Evolutionary conservation across 1,140 invertebrate genomes (phyloP), one percentile per base, ranked within the genome.

Genomic region (Drosophila pallidifrons): DNA sequence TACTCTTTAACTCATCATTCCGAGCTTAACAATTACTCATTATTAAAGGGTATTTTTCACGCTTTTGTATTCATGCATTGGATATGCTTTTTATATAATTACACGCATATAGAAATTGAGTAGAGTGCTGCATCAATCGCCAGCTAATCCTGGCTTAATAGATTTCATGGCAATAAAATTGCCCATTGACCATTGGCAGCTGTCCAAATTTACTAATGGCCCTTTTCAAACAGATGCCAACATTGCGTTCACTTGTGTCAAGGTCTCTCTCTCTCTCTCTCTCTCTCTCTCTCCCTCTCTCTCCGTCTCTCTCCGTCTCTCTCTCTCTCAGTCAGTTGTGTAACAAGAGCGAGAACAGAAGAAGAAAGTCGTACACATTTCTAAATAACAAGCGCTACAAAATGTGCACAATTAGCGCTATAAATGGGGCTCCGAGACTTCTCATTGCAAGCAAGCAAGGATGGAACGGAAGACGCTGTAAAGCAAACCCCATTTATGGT

Each of bases 351-450:
- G 41, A n/a, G 8, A 15, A 52, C 13, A 58, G 30, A 32, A 49
- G 45, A 20, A 49, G 65, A 30, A 51, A 69, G 60, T 47, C 70
- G 79, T 66, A 60, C 71, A 79, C 82, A 61, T 81, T 87, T 86
- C 58, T 30, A 79, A 79, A 86, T 87, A 86, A 86, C 76, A 87
- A 87, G 82, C 83, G 69, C 83, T 60, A 49, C 72, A 89, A 88
- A 88, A 89, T 83, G 83, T 71, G 64, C 77, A 83, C 83, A 89
- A 89, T 88, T 89, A 89, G 74, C 52, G 85, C 83, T 81, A 83
- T 88, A 88, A 89, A 83, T 83, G 83, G 83, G 35, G 51, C 55
- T 47, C 16, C 46, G 60, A 70, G 70, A 66, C 41, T 51, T 52
- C 10, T 8, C 20, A 25, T 38, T 38, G 35, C 35, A 8, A 8